Evolutionary conservation across 1,140 invertebrate genomes (phyloP).

Genomic region (Tachypleus tridentatus): DNA sequence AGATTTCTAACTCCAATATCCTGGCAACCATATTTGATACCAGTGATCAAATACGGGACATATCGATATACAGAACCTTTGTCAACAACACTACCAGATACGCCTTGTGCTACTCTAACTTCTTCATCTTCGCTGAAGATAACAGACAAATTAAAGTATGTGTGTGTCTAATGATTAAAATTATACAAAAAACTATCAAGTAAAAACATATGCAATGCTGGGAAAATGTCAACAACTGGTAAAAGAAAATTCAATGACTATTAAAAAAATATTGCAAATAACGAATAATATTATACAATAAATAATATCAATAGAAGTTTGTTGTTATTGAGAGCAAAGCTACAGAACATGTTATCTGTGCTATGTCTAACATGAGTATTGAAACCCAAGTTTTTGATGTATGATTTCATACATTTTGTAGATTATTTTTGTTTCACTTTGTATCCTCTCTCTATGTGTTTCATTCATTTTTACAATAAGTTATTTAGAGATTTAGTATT

Average conservation of each 20-base stretch:
- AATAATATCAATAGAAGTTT: too few species aligned
- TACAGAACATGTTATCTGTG: too few species aligned
- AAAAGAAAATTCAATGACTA: neutral
- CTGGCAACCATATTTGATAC: slow-evolving; percentile 92
- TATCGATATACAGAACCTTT: slow-evolving; percentile 94
- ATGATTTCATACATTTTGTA: too few species aligned
- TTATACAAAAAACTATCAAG: neutral
- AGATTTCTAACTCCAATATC: slow-evolving; percentile 73
- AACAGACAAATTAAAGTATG: neutral
- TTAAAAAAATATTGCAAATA: neutral
- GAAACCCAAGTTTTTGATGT: too few species aligned
- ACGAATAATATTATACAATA: too few species aligned
- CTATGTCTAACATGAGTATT: too few species aligned
- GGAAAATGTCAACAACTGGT: neutral
- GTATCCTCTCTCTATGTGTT: too few species aligned
- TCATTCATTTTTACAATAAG: too few species aligned
- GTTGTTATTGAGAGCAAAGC: too few species aligned
- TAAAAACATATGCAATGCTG: neutral
- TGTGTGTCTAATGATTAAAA: neutral
- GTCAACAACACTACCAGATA: slow-evolving; percentile 96
- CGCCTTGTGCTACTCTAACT: slow-evolving; percentile 94
- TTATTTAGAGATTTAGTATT: too few species aligned
- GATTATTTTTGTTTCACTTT: too few species aligned
- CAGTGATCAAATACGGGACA: slow-evolving; percentile 88
- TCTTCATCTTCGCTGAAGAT: slow-evolving; percentile 74